Evolutionary conservation across 2,888 invertebrate genomes (phyloP).

Genomic region (Anoplius nigerrimus): DNA sequence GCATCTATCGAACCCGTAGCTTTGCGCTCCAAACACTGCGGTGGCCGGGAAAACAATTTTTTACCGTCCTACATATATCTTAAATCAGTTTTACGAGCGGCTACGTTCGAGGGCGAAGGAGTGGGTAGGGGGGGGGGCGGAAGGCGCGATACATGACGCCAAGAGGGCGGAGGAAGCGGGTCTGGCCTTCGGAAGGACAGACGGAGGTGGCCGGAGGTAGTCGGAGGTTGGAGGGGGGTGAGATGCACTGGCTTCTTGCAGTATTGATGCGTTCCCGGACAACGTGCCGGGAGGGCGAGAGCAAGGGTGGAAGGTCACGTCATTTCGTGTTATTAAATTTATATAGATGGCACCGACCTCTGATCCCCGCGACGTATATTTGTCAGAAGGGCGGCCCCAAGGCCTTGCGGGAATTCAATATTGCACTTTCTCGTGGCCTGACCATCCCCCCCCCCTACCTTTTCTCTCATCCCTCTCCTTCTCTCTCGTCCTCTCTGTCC

Average conservation of each 20-base stretch:
- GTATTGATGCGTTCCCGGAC: constrained; percentile 52
- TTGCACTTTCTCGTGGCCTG: constrained; percentile 53
- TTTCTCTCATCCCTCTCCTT: constrained; percentile 25
- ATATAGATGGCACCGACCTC: constrained; percentile 58
- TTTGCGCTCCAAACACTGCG: constrained; percentile 16
- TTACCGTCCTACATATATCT: constrained; percentile 42
- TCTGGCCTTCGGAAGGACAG: no score
- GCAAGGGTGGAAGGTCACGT: constrained; percentile 53
- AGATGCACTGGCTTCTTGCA: constrained; percentile 39
- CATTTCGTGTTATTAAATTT: constrained; percentile 67
- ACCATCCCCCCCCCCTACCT: constrained; percentile 34
- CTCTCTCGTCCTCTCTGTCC: constrained; percentile 11
- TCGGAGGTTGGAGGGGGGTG: constrained; percentile 10
- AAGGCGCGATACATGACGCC: not conserved
- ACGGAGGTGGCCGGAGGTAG: not conserved
- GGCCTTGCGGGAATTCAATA: constrained; percentile 59
- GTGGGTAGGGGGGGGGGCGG: not conserved
- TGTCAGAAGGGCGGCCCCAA: constrained; percentile 48
- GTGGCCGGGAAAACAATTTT: constrained; percentile 39
- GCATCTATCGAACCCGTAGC: constrained; percentile 31
- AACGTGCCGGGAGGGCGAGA: constrained; percentile 24
- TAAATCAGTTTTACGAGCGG: constrained; percentile 47
- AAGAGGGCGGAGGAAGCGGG: not conserved
- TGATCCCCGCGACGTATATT: constrained; percentile 57
- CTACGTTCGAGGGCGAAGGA: constrained; percentile 5